Evolutionary conservation across 2,797 vertebrate genomes (phyloP).

Genomic region (Pseudochromis fuscus): DNA sequence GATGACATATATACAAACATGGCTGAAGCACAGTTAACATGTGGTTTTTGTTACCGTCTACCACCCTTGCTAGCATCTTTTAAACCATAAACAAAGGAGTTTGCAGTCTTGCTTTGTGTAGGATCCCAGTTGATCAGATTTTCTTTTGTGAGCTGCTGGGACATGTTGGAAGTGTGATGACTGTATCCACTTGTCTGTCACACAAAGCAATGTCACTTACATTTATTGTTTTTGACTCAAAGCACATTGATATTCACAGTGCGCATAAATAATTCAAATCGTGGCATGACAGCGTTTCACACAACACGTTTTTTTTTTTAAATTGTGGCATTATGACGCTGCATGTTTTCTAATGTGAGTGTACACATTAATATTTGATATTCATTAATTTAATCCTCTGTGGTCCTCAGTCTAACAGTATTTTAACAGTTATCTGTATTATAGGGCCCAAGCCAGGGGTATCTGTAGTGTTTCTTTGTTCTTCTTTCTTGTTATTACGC

Average conservation of each 20-base stretch:
- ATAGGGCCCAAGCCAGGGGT: no score
- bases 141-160: not conserved
- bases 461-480: no score
- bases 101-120: not conserved
- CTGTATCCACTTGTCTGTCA: not conserved
- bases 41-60: no score
- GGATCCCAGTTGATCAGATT: conserved; percentile 2
- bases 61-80: no score
- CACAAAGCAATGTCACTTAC: not conserved
- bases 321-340: conserved; percentile 10
- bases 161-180: not conserved
- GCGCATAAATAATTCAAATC: conserved; percentile 38
- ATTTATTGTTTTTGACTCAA: conserved; percentile 25
- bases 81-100: no score
- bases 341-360: conserved; percentile 26
- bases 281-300: conserved; percentile 12
- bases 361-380: conserved; percentile 27
- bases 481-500: no score
- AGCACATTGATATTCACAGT: conserved; percentile 25
- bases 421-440: no score
- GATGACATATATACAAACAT: no score
- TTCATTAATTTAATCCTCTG: not conserved
- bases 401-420: not conserved
- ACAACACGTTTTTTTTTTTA: not conserved
- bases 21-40: no score